phyloP scores from a whole-genome alignment of 2,888 invertebrate genomes.

The Malacosoma neustria region DNA sequence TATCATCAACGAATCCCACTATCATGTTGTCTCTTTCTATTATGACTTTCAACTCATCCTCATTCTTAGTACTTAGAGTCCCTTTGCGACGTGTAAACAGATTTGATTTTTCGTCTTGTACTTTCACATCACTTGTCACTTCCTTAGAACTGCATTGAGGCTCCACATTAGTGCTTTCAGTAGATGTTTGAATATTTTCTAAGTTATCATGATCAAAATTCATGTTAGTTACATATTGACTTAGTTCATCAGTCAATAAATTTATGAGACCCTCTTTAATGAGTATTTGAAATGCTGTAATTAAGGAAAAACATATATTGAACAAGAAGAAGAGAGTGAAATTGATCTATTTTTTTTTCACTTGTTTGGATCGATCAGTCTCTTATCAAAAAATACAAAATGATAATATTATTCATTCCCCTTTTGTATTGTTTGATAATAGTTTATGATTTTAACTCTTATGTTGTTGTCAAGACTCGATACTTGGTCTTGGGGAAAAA shows the following conservation, averaged over 20 bases:
- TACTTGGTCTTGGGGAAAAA: too few relatives aligned
- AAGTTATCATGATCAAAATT: constrained; percentile 47
- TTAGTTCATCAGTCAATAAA: constrained; percentile 54
- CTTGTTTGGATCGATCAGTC: too few relatives aligned
- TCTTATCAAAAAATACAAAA: too few relatives aligned
- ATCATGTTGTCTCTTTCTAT: constrained; percentile 69
- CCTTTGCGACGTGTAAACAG: constrained; percentile 40
- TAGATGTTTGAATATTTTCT: constrained; percentile 20
- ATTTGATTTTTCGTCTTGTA: constrained; percentile 22
- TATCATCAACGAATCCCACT: constrained; percentile 55
- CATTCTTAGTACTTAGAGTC: constrained; percentile 30
- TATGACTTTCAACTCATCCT: constrained; percentile 54
- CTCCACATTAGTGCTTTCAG: constrained; percentile 21
- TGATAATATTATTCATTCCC: too few relatives aligned
- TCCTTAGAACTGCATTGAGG: constrained; percentile 9
- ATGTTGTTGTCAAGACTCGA: too few relatives aligned
- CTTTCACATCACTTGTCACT: constrained; percentile 8
- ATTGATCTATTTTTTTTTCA: too few relatives aligned
- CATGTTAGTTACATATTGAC: constrained; percentile 50
- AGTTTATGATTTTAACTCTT: too few relatives aligned
- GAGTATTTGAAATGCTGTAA: constrained; percentile 62
- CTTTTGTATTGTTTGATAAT: too few relatives aligned
- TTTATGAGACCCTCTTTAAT: constrained; percentile 59
- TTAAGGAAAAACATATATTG: too few relatives aligned
- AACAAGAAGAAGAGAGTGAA: too few relatives aligned